phyloP scores from a whole-genome alignment of 2,797 vertebrate species.

The Anguilla megastoma region DNA sequence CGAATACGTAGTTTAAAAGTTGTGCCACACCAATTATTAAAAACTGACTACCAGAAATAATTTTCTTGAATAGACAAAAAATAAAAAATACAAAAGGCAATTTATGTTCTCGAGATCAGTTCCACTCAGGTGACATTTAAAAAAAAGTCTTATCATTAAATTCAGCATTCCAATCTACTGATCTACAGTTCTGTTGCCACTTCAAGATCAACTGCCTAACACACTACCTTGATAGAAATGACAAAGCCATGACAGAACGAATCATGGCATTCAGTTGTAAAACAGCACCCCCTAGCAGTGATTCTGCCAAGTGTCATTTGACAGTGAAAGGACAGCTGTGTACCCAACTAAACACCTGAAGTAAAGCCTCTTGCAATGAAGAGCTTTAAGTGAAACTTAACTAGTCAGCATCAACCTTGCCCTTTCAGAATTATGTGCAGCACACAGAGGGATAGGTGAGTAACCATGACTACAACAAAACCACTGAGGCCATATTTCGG shows the following conservation, averaged over 20 bases:
- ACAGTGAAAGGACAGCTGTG: background rate
- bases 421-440: background rate
- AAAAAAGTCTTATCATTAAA: background rate
- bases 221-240: background rate
- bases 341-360: background rate
- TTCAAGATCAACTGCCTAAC: background rate
- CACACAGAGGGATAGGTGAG: background rate
- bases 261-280: background rate
- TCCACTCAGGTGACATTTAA: background rate
- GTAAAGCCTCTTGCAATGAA: background rate
- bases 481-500: conserved; percentile 17
- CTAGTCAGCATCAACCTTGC: background rate
- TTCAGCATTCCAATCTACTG: background rate
- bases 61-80: background rate
- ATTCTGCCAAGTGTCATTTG: background rate
- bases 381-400: background rate
- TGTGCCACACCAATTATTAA: background rate
- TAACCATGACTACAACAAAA: background rate
- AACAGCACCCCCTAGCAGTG: conserved; percentile 3
- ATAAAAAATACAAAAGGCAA: background rate
- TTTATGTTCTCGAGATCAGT: background rate
- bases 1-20: background rate
- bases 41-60: background rate
- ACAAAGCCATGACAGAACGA: background rate
- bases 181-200: background rate